Base-by-base conservation (phyloP, 2,888 invertebrate genomes). In the Chloroclystis v-ata region DNA sequence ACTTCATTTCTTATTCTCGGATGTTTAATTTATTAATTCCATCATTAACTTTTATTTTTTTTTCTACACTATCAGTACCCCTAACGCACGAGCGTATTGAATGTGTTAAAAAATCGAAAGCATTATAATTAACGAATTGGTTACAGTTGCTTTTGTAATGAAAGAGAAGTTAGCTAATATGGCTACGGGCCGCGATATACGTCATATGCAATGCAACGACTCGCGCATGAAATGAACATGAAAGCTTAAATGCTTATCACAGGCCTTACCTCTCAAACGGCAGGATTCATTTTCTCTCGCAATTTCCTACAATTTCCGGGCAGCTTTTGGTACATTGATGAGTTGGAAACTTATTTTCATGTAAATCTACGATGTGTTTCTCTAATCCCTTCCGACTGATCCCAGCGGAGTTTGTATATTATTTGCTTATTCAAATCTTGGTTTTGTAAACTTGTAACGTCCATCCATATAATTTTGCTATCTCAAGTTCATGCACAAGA, bases 261-360 rank as follows among this genome's bases (percentile, higher is more conserved):
- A 47, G 65, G 67, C 69, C 71, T 75, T 75, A 77, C 75, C 80
- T 82, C 75, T 78, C 75, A 73, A 77, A 75, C 73, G 75, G 78
- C 75, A 70, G 75, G 79, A 83, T 82, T 84, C 84, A 85, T 86
- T 86, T 86, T 84, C 85, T 85, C 81, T 77, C 79, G 84, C 83
- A 87, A 87, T 87, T 86, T 87, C 87, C 87, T 86, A 84, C 83
- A 86, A 87, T 86, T 85, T 87, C 87, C 87, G 87, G 86, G 53
- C 75, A 77, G 60, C 81, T 75, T 78, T 80, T 77, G 71, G 77
- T 77, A 73, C 69, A 72, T 76, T 75, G 77, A 75, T 78, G 75
- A 72, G 70, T 69, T 74, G 71, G 72, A 77, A 81, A 82, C 79
- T 83, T 70, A 79, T 82, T 83, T 82, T 77, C 72, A 72, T 54